Evolutionary conservation across 2,888 invertebrate species (phyloP), one percentile per base, ranked within the genome.

Genomic region (Phortica magna): DNA sequence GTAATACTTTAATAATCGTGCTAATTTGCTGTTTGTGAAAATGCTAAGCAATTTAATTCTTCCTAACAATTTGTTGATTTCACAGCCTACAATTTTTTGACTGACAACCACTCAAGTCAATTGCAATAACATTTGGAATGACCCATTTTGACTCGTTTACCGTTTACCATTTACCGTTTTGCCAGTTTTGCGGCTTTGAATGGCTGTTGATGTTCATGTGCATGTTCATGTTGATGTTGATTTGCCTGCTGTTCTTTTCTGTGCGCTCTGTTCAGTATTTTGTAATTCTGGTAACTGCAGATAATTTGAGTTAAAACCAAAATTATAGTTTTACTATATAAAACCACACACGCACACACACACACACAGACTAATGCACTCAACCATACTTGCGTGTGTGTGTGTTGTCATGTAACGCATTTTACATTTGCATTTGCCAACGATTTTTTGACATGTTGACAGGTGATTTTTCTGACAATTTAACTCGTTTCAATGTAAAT

Each of bases 401-500:
- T 68, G 53, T 70, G 73, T 55, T 22, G 67, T 65, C 70, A 71
- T 77, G 80, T 74, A 79, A 80, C 78, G 78, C 79, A 83, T 84
- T 81, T 81, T 77, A 76, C 76, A 89, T 85, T 88, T 84, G 85
- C 87, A 87, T 88, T 48, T 87, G 83, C 83, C 88, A 84, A 83
- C 87, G 87, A 85, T 87, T 90, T 90, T 89, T 86, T 90, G 90
- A 90, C 90, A 90, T 87, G 91, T 89, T 90, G 90, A 90, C 91
- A 90, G 90, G 88, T 90, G 90, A 90, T 91, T 90, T 91, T 90
- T 91, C 90, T 90, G 90, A 91, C 90, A 90, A 90, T 90, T 90
- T 91, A 90, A 91, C 91, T 90, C 89, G 89, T 89, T 88, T 89
- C 90, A 88, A 90, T 91, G 90, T 90, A 91, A 90, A 90, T 90